Percentiles rank a stretch among this genome's conserved stretches.
Conservation (phyloP, 37 sponge, comb jelly and placozoan species). For the Cladorhizidae sp. region DNA sequence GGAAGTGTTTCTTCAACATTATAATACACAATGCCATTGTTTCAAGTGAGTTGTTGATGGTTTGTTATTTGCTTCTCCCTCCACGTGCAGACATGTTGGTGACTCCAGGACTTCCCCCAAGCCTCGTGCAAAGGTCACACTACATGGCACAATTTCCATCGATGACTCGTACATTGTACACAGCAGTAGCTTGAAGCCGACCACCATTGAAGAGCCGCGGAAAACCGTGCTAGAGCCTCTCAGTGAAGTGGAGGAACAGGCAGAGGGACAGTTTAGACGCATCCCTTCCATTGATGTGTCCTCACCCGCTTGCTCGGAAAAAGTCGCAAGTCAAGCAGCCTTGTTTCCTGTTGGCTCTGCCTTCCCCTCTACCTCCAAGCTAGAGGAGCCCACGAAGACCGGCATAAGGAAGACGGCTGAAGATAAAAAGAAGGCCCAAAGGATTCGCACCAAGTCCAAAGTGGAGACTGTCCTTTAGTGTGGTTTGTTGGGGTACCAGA, state of each 20-base stretch:
- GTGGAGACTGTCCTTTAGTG: conserved; percentile 24
- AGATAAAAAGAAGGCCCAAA: background rate
- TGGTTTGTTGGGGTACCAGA: background rate
- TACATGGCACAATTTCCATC: background rate
- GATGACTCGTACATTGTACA: background rate
- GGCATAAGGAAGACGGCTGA: background rate
- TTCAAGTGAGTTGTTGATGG: no score
- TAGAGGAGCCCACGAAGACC: background rate
- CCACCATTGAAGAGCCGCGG: conserved; percentile 7
- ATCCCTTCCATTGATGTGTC: no score
- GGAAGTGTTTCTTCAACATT: no score
- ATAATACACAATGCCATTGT: no score
- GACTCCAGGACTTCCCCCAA: no score
- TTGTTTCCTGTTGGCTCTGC: no score
- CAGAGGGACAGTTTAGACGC: no score
- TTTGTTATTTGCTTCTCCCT: no score
- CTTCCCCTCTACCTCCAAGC: no score
- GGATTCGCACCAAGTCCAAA: conserved; percentile 32
- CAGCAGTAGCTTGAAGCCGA: background rate
- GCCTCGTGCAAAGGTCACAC: background rate
- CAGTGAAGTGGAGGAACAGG: background rate
- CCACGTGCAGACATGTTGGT: no score
- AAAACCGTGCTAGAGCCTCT: conserved; percentile 2
- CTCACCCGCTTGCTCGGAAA: no score
- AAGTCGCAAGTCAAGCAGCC: no score